These are phyloP conservation scores for Anolis carolinensis DNA, from an alignment of 2,113 vertebrate species.

Conservation along the genomic window DNA sequence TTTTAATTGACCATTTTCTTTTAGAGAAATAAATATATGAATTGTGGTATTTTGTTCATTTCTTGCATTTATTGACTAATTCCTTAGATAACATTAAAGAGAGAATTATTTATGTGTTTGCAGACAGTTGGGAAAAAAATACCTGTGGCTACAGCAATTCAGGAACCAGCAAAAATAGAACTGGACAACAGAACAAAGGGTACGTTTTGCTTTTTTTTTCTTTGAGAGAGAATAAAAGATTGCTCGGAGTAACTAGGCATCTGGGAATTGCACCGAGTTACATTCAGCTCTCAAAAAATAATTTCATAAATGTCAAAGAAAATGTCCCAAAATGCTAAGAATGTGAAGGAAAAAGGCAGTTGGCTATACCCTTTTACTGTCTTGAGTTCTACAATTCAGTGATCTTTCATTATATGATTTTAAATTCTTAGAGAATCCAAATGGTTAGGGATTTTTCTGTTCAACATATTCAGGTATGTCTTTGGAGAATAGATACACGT, in stretches of 20 bases:
- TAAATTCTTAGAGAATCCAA: conserved; percentile 29
- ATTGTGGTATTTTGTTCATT: neutral
- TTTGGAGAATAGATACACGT: neutral
- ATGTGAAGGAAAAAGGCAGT: conserved; percentile 3
- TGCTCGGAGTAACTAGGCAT: conserved; percentile 33
- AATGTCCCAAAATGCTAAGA: conserved; percentile 2
- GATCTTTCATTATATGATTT: conserved; percentile 35
- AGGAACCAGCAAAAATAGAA: conserved; percentile 89
- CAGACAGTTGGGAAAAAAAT: conserved; percentile 87
- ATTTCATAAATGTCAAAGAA: neutral
- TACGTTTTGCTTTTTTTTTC: conserved; percentile 72
- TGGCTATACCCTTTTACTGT: conserved; percentile 22
- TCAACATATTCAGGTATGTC: neutral
- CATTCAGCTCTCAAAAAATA: conserved; percentile 19
- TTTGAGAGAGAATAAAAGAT: neutral
- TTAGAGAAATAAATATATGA: neutral
- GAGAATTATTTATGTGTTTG: conserved; percentile 49
- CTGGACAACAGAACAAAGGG: conserved; percentile 89
- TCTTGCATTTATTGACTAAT: neutral
- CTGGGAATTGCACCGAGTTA: conserved; percentile 22
- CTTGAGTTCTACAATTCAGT: conserved; percentile 17
- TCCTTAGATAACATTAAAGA: neutral
- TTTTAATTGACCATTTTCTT: conserved; percentile 40
- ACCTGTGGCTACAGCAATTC: conserved; percentile 69
- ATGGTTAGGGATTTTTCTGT: conserved; percentile 24